These are phyloP conservation scores for Zaprionus tsacasi DNA, from an alignment of 1,140 invertebrate species.

Conservation along the genomic window DNA sequence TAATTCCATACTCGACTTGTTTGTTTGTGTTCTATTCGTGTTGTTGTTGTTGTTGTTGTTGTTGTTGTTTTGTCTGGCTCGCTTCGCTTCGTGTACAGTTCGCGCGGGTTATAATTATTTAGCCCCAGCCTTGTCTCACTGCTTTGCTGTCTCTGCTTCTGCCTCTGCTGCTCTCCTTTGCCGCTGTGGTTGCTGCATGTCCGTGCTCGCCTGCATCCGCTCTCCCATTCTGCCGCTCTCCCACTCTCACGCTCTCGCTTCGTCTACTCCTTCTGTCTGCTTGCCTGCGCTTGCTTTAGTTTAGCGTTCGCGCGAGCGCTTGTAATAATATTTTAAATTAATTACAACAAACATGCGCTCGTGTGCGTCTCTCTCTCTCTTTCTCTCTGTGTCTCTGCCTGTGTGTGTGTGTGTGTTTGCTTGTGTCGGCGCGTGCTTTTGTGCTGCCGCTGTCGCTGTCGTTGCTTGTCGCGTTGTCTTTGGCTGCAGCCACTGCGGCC, in stretches of 20 bases:
- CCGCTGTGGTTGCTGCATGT: conserved; percentile 24
- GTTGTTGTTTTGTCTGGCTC: conserved; percentile 36
- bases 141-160: conserved; percentile 28
- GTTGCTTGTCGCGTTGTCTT: background rate
- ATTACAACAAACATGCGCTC: conserved; percentile 80
- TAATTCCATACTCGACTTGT: conserved; percentile 47
- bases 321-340: conserved; percentile 83
- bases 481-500: background rate
- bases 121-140: conserved; percentile 71
- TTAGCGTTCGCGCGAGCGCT: conserved; percentile 76
- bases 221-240: background rate
- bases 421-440: conserved; percentile 65
- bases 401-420: conserved; percentile 46
- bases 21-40: conserved; percentile 17
- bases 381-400: conserved; percentile 34
- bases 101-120: conserved; percentile 80
- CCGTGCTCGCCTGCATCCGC: background rate
- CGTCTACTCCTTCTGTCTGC: conserved; percentile 53
- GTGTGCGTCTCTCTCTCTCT: conserved; percentile 8
- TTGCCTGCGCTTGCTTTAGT: conserved; percentile 58
- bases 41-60: background rate
- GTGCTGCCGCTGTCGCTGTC: conserved; percentile 35
- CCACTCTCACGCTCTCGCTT: conserved; percentile 14
- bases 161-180: background rate
- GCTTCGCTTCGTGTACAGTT: conserved; percentile 65